A percentile compares a stretch with the other conserved stretches of the same genome.
phyloP scores from a whole-genome alignment of 2,888 invertebrate genomes.

The Alsophila aescularia region DNA sequence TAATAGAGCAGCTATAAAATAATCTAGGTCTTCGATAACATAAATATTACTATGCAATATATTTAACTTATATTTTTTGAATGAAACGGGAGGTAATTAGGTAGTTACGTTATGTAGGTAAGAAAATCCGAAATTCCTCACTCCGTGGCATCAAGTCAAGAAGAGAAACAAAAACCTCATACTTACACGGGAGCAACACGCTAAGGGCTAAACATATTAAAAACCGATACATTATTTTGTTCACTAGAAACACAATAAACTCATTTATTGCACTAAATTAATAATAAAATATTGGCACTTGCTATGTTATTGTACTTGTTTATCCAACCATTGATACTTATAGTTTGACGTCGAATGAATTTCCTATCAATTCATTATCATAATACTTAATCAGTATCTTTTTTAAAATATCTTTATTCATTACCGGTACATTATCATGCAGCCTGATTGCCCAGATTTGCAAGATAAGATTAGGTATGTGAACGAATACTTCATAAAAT shows the following conservation, averaged over 20 bases:
- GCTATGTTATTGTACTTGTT: slow-evolving; percentile 36
- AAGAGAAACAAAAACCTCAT: too few relatives aligned
- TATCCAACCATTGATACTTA: slow-evolving; percentile 35
- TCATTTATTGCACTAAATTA: slow-evolving; percentile 18
- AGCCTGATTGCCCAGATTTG: slow-evolving; percentile 56
- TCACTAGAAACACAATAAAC: slow-evolving; percentile 3
- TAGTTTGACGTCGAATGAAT: slow-evolving; percentile 41
- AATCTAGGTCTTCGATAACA: neutral
- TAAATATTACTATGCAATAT: neutral
- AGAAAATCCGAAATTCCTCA: too few relatives aligned
- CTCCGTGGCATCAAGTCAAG: too few relatives aligned
- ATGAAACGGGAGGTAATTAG: too few relatives aligned
- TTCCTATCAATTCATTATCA: slow-evolving; percentile 43
- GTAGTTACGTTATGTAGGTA: too few relatives aligned
- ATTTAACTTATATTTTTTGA: too few relatives aligned
- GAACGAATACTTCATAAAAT: neutral
- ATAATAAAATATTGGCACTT: slow-evolving; percentile 13
- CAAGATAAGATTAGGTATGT: slow-evolving; percentile 43
- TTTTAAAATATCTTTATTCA: slow-evolving; percentile 42
- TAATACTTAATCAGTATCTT: slow-evolving; percentile 40
- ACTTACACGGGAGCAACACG: slow-evolving; percentile 34
- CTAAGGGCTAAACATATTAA: slow-evolving; percentile 19
- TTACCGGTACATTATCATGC: slow-evolving; percentile 48
- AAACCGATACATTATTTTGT: slow-evolving; percentile 29
- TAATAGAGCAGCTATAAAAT: neutral